These are phyloP conservation scores for Podargus strigoides DNA, from an alignment of 2,797 vertebrate genomes.

Conservation along the genomic window DNA sequence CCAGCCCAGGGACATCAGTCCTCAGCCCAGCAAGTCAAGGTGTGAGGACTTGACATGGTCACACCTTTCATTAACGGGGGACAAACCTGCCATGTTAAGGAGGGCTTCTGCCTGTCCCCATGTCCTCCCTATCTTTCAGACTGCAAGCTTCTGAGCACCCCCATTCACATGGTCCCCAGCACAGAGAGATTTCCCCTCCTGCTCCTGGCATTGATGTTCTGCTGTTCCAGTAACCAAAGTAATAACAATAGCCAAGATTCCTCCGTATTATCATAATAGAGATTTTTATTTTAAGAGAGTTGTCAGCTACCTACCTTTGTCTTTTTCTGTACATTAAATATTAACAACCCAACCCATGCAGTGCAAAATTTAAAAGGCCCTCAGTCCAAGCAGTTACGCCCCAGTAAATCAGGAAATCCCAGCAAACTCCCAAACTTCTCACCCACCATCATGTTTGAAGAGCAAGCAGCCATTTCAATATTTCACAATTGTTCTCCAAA, in stretches of 20 bases:
- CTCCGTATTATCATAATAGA: neutral
- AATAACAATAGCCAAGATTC: neutral
- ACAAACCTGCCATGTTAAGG: neutral
- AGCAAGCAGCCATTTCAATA: neutral
- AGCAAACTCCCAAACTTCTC: neutral
- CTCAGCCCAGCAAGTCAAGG: neutral
- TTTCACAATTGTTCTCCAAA: neutral
- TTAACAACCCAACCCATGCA: neutral
- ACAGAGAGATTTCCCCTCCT: rapidly evolving
- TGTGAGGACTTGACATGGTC: neutral
- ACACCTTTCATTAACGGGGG: neutral
- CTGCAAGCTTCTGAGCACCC: neutral
- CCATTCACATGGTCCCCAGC: neutral
- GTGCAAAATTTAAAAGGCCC: neutral
- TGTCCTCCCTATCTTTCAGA: neutral
- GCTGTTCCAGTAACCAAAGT: neutral
- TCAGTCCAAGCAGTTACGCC: neutral
- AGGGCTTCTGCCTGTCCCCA: neutral
- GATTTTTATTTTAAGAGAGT: neutral
- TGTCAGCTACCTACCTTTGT: neutral
- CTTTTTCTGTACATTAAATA: slow-evolving; percentile 24
- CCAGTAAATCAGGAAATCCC: neutral
- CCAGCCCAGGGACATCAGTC: neutral
- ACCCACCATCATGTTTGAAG: neutral
- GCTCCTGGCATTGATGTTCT: neutral